Percentiles rank a stretch among this genome's conserved stretches.
Evolutionary conservation across 2,113 vertebrate species (phyloP).

Genomic region (Cyphomyrus plagiostoma): DNA sequence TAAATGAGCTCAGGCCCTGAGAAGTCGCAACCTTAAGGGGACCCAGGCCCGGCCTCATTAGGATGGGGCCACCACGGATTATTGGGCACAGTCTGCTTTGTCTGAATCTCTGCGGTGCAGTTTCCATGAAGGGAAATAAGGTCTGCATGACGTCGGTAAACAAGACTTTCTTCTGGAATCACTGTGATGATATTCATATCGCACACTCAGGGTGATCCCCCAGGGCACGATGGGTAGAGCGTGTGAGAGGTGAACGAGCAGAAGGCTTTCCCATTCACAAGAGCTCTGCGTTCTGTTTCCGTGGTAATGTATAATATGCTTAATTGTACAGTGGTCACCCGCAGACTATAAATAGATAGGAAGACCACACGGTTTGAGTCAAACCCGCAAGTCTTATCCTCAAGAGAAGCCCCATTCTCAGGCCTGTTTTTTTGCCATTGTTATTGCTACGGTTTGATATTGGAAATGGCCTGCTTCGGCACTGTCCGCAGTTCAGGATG

Average conservation of each 20-base stretch:
- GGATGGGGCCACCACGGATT: not conserved
- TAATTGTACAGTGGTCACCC: conserved; percentile 70
- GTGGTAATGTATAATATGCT: conserved; percentile 52
- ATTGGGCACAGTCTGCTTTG: not conserved
- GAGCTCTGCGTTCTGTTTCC: conserved; percentile 53
- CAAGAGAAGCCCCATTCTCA: not conserved
- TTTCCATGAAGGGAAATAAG: conserved; percentile 35
- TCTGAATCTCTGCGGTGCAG: not conserved
- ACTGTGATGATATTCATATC: conserved; percentile 46
- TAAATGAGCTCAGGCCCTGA: not conserved
- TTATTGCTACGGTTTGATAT: conserved; percentile 3
- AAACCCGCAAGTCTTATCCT: conserved; percentile 33
- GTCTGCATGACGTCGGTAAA: conserved; percentile 39
- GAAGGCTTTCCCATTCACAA: conserved; percentile 49
- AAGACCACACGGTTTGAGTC: conserved; percentile 60
- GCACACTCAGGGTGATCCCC: conserved; percentile 42
- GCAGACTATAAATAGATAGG: conserved; percentile 60
- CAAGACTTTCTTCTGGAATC: conserved; percentile 42
- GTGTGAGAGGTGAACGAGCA: conserved; percentile 50
- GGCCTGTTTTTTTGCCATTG: not conserved
- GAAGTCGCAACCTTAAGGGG: not conserved
- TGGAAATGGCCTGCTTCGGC: not conserved
- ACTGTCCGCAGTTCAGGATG: not conserved
- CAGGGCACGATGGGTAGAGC: conserved; percentile 35
- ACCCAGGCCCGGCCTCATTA: not conserved